phyloP scores from a whole-genome alignment of 2,113 vertebrate species.

The Lepidothrix coronata region DNA sequence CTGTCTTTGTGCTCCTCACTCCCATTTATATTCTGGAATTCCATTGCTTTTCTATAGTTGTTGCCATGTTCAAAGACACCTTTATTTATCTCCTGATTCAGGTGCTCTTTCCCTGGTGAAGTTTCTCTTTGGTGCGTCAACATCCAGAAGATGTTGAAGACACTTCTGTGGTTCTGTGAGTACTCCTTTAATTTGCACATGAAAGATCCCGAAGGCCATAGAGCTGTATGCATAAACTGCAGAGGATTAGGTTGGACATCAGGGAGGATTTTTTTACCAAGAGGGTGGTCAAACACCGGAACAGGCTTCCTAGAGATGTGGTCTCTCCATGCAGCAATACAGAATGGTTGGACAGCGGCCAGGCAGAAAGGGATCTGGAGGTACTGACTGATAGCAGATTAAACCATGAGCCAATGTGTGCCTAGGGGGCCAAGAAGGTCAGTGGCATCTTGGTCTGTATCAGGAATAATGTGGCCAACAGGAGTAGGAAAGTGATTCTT shows the following conservation, averaged over 20 bases:
- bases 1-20: accelerated
- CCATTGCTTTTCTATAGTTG: not conserved
- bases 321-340: not conserved
- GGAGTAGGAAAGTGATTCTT: too few species aligned
- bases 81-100: not conserved
- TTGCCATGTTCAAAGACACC: not conserved
- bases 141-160: not conserved
- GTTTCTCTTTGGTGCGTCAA: not conserved
- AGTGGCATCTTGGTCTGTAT: too few species aligned
- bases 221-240: not conserved
- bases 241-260: not conserved
- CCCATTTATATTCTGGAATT: not conserved
- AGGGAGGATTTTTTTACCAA: not conserved
- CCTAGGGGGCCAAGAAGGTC: too few species aligned
- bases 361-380: too few species aligned
- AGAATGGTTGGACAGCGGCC: too few species aligned
- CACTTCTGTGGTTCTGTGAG: accelerated
- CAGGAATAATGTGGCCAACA: too few species aligned
- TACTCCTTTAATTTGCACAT: not conserved
- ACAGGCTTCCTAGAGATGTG: not conserved
- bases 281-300: not conserved
- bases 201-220: not conserved
- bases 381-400: too few species aligned
- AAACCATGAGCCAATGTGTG: too few species aligned
- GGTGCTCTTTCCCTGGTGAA: not conserved